A percentile compares a stretch with the other conserved stretches of the same genome.
Evolutionary conservation across 2,113 vertebrate species (phyloP).

Genomic region (Psettodes erumei): DNA sequence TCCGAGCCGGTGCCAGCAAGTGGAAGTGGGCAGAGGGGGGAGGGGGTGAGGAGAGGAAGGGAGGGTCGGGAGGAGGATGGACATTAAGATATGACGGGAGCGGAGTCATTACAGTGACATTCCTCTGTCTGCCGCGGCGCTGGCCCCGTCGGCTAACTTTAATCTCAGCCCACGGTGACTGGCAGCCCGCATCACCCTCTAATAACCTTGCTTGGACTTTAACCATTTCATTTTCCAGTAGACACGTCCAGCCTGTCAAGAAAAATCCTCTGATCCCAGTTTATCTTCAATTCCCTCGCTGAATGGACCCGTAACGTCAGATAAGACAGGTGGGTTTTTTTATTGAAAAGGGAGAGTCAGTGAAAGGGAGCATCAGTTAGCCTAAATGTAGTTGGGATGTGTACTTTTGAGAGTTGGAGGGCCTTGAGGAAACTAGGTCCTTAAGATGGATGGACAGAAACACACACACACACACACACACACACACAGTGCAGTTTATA

Average conservation of each 20-base stretch:
- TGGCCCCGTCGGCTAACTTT: conserved; percentile 61
- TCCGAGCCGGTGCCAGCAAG: conserved; percentile 45
- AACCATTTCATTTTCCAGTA: conserved; percentile 62
- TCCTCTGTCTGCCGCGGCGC: conserved; percentile 57
- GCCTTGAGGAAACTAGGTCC: conserved; percentile 37
- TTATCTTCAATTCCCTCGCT: conserved; percentile 55
- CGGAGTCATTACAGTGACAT: conserved; percentile 73
- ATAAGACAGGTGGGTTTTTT: conserved; percentile 42
- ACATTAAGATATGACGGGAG: conserved; percentile 67
- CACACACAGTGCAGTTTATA: conserved; percentile 5
- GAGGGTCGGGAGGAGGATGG: conserved; percentile 61
- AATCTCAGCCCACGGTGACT: conserved; percentile 69
- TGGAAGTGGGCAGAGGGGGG: conserved; percentile 41
- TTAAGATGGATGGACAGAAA: conserved; percentile 35
- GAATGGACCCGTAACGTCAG: conserved; percentile 59
- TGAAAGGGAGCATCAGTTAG: conserved; percentile 35
- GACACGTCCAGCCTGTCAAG: conserved; percentile 54
- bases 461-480: conserved; percentile 30
- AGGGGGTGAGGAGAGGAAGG: background rate
- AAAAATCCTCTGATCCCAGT: conserved; percentile 53
- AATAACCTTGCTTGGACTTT: conserved; percentile 69
- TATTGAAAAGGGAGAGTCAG: conserved; percentile 34
- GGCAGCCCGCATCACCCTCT: conserved; percentile 61
- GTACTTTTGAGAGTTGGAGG: conserved; percentile 26
- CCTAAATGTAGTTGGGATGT: conserved; percentile 26